Evolutionary conservation across 1,140 invertebrate genomes (phyloP), one percentile per base, ranked within the genome.

Genomic region (Pissodes strobi): DNA sequence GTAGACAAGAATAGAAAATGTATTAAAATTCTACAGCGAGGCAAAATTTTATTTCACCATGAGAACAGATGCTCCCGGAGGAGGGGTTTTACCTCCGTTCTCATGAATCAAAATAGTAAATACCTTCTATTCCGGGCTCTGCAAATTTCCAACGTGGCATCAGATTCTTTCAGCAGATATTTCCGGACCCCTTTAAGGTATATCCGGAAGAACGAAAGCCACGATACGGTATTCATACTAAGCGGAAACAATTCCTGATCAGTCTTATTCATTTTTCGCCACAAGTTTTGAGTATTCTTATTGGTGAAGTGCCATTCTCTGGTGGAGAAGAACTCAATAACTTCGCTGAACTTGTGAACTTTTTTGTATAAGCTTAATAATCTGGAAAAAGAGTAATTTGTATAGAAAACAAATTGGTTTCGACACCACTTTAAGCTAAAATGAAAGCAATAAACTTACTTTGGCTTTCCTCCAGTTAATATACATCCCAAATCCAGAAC

Each of bases 281-380:
- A 87, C 21, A 93, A 71, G 15, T 72, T 74, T 51, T 82, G 73
- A 0, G 89, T 79, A 76, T 91, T 88, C 34, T 84, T 76, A 67
- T 87, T 88, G 15, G 81, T 79, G 75, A 91, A 93, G 1, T 80
- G 75, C 86, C 92, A 93, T 68, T 91, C 84, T 17, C 81, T 75
- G 2, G 82, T 85, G 12, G 83, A 86, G 77, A 94, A 94, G 69
- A 86, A 90, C n/a, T 85, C 80, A n/a, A 94, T 74, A 0, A 87
- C 84, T 4, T 83, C 77, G 0, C 85, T 80, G 30, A 91, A 89
- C 74, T 88, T 88, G 68, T 90, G 84, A 21, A 94, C 83, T 75
- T 89, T 91, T 39, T 82, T 81, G 72, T 93, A 92, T 15, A 88
- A 81, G 66, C 87, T 86, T 55, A 88, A 75, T 73, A 93, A 80